A percentile compares a stretch with the other conserved stretches of the same genome.
Evolutionary conservation across 2,888 invertebrate genomes (phyloP).

Genomic region (Liopterus haemorrhoidalis): DNA sequence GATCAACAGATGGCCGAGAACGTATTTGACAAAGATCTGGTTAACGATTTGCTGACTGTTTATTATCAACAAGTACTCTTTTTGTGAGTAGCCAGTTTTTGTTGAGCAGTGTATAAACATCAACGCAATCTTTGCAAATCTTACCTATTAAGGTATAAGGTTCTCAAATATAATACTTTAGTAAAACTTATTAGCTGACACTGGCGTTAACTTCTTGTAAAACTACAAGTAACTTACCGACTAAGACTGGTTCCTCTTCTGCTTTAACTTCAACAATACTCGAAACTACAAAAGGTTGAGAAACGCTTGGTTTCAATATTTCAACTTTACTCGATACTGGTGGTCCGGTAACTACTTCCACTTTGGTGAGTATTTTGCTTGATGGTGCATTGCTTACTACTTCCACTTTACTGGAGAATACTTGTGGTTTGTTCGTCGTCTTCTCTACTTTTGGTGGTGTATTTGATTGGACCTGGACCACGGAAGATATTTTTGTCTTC

Average conservation of each 20-base stretch:
- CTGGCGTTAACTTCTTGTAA: neutral
- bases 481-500: conserved; percentile 39
- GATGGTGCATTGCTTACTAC: conserved; percentile 40
- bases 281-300: conserved; percentile 44
- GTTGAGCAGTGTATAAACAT: too few species aligned
- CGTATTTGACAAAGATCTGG: too few species aligned
- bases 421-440: conserved; percentile 42
- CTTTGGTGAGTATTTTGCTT: conserved; percentile 41
- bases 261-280: conserved; percentile 53
- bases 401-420: conserved; percentile 42
- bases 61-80: too few species aligned
- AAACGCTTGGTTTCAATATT: conserved; percentile 33
- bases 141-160: too few species aligned
- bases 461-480: conserved; percentile 38
- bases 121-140: too few species aligned
- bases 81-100: too few species aligned
- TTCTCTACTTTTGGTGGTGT: conserved; percentile 48
- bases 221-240: conserved; percentile 31
- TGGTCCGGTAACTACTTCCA: conserved; percentile 39
- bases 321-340: conserved; percentile 38
- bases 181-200: conserved; percentile 27
- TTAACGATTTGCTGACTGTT: too few species aligned
- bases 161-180: conserved; percentile 26
- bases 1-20: too few species aligned
- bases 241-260: conserved; percentile 56